Base-by-base conservation (phyloP, 2,888 invertebrate genomes). In the Flabesymbios commensalis region DNA sequence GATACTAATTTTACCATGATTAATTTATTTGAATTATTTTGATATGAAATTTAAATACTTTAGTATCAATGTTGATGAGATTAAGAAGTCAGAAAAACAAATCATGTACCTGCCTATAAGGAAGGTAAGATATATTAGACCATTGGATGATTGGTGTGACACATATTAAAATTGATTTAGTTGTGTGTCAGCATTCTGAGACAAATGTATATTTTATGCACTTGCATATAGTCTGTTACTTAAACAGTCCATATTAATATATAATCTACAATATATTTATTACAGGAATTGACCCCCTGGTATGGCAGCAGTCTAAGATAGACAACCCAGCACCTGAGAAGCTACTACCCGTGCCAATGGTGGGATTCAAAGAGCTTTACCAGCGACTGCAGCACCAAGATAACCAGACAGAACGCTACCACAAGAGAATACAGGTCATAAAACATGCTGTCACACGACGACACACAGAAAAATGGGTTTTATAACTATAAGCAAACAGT, bases 301-400 rank as follows among this genome's bases (percentile, higher is more conserved):
- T 97, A 74, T 99, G 99, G 99, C 90, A 92, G 75, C 96, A 98
- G 82, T 97, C 97, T 0, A 94, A 94, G 76, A 85, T 90, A 31
- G 96, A 97, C 77, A 99, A 99, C 85, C 99, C 98, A 0, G 92
- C 97, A 82, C 88, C 93, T 0, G 88, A 88, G 36, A 89, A 89
- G 74, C 91, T 94, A 74, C 90, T 99, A 76, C 98, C 98, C 0
- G 92, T 94, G 14, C 94, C 96, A 0, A 90, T 98, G 82, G 88
- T 95, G 68, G 98, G 98, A 0, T 96, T 97, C 78, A 83, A 83
- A 36, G 86, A 87, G 66, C 78, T 88, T 2, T 83, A 86, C 79
- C 89, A 90, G 82, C 88, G 97, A 17, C 87, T 93, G 57, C 88
- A 91, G 66, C 90, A 90, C 72, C 94, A 94, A 63, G 80, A 81